Conservation (phyloP, 2,888 invertebrate species). For the Petrolisthes cinctipes region DNA sequence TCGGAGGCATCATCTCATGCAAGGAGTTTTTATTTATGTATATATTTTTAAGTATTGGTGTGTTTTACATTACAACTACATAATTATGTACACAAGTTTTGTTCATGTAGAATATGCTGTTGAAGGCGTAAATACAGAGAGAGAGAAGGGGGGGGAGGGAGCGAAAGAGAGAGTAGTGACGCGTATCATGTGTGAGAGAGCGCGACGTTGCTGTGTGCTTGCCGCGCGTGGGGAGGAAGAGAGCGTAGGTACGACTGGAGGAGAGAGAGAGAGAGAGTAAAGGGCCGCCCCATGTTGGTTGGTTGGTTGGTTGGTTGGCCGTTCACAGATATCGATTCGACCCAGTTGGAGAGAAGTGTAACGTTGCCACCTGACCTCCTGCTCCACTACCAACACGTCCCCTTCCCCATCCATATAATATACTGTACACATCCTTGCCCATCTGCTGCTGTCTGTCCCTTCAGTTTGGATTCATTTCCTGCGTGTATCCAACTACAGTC, state of each 20-base stretch:
- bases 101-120: too few relatives aligned
- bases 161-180: neutral
- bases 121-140: neutral
- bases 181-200: neutral
- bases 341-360: neutral
- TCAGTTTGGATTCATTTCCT: too few relatives aligned
- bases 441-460: neutral
- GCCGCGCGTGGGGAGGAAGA: neutral
- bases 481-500: too few relatives aligned
- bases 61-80: too few relatives aligned
- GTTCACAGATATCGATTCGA: neutral
- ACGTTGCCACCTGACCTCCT: neutral
- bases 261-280: constrained; percentile 13
- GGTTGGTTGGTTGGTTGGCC: neutral
- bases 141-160: neutral
- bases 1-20: neutral
- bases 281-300: neutral
- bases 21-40: neutral
- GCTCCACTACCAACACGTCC: neutral
- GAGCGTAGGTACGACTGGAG: neutral
- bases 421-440: neutral
- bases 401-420: too few relatives aligned
- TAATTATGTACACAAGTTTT: too few relatives aligned
- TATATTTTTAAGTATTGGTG: too few relatives aligned
- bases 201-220: neutral